Evolutionary conservation across 1,140 invertebrate genomes (phyloP).

Genomic region (Bombyx mori): DNA sequence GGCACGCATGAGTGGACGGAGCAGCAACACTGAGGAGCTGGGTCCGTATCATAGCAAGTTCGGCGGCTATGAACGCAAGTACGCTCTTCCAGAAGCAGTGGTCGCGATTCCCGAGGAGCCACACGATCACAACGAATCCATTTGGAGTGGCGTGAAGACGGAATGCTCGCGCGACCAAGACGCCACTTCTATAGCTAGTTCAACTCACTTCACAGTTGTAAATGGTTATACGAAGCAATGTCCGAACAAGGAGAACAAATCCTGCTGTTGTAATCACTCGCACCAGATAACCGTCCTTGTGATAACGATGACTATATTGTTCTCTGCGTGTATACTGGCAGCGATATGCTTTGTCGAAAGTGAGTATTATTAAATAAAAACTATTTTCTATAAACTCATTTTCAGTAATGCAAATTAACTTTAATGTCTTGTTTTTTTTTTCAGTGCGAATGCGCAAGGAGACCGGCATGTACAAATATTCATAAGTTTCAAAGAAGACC

Average conservation of each 20-base stretch:
- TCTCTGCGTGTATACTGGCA: slow-evolving; percentile 81
- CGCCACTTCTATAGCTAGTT: slow-evolving; percentile 82
- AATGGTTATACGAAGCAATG: slow-evolving; percentile 81
- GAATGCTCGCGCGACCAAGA: slow-evolving; percentile 69
- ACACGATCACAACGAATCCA: slow-evolving; percentile 40
- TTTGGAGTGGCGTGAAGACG: slow-evolving; percentile 64
- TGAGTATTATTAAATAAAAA: slow-evolving; percentile 52
- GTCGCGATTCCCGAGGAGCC: slow-evolving; percentile 56
- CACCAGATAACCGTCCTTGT: slow-evolving; percentile 85
- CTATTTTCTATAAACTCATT: too few relatives aligned
- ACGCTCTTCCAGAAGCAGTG: slow-evolving; percentile 32
- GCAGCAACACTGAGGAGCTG: slow-evolving; percentile 44
- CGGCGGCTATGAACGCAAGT: slow-evolving; percentile 29
- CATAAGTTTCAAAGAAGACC: slow-evolving; percentile 22
- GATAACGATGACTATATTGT: slow-evolving; percentile 82
- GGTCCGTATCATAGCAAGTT: slow-evolving; percentile 33
- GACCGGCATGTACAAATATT: slow-evolving; percentile 62
- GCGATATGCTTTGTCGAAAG: slow-evolving; percentile 81
- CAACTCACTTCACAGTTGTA: slow-evolving; percentile 87
- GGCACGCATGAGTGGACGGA: slow-evolving; percentile 74
- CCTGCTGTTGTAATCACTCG: slow-evolving; percentile 80
- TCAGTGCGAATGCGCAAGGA: slow-evolving; percentile 63
- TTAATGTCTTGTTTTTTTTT: slow-evolving; percentile 24
- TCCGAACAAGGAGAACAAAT: slow-evolving; percentile 55
- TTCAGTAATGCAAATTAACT: too few relatives aligned